Base-by-base conservation (phyloP, 2,888 invertebrate species). In the Drosophila seclusa region DNA sequence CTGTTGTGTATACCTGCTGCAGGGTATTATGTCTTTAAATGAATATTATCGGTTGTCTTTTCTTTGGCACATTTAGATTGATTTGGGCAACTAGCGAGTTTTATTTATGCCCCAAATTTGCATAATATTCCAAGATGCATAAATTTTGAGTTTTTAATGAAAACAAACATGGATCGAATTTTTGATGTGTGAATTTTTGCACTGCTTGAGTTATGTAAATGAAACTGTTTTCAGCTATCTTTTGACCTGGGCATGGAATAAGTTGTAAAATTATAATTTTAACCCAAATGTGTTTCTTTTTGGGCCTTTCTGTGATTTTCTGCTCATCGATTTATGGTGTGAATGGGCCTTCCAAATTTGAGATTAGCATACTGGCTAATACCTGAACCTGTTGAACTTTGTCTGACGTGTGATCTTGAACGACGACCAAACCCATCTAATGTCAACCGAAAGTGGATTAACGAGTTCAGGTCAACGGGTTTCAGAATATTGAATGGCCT, bases 401-500 rank as follows among this genome's bases (percentile, higher is more conserved):
- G 36, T 49, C 48, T 36, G n/a, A 54, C 40, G 32, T 40, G 58
- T 54, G 80, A 60, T 76, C 80, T 78, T 80, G 71, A 75, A 29
- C 27, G 16, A 27, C n/a, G 13, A 6, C 55, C 13, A 50, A 54
- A 52, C 45, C 38, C 38, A 67, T 59, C 60, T 62, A 78, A 59
- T 40, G 40, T 66, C 66, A 69, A 77, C 74, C 74, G 69, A 54
- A 79, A 80, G 78, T 80, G 80, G 78, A 78, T 65, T 71, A 71
- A 66, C 78, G 21, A 76, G 78, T 80, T 78, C 76, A 63, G 80
- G 78, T 78, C 78, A 78, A 80, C 80, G 78, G 61, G 78, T 78
- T 78, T 78, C 50, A 71, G 76, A 79, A 75, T 75, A 45, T 79
- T 31, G 36, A 76, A 62, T 58, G 50, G 52, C 50, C 40, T 59